These are phyloP conservation scores for Lymantria dispar DNA, from an alignment of 2,888 invertebrate species.

Conservation along the genomic window DNA sequence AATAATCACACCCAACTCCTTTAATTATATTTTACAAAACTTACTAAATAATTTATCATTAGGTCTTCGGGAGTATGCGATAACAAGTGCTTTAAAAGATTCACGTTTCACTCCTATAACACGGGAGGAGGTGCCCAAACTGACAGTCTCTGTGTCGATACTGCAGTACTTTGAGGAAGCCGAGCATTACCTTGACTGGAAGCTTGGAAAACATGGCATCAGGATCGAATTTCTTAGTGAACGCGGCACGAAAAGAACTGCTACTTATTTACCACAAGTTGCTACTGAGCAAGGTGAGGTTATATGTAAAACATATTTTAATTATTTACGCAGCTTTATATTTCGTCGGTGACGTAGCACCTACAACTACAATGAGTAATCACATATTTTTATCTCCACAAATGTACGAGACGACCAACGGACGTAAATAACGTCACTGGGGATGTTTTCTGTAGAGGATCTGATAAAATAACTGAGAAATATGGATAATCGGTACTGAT, in stretches of 20 bases:
- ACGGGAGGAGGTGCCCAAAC: slow-evolving; percentile 94
- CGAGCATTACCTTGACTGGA: slow-evolving; percentile 97
- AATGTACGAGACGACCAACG: no score
- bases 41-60: slow-evolving; percentile 33
- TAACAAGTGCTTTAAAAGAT: slow-evolving; percentile 99
- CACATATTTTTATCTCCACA: no score
- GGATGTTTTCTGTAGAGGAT: no score
- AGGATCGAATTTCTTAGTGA: slow-evolving; percentile 98
- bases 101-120: slow-evolving; percentile 97
- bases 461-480: no score
- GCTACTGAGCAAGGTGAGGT: slow-evolving; percentile 96
- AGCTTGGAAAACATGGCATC: slow-evolving; percentile 97
- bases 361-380: no score
- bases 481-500: no score
- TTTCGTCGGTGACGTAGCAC: no score
- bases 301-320: no score
- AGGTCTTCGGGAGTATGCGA: slow-evolving; percentile 97
- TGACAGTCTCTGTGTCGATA: slow-evolving; percentile 97
- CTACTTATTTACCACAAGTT: slow-evolving; percentile 99
- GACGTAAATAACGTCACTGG: no score
- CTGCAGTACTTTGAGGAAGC: slow-evolving; percentile 98
- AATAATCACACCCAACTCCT: no score
- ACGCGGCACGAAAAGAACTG: slow-evolving; percentile 95
- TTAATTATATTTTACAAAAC: no score
- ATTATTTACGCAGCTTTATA: no score